Percentiles rank a stretch among this genome's conserved stretches.
Conservation (phyloP, 2,888 invertebrate species). For the Nemotelus nigrinus region DNA sequence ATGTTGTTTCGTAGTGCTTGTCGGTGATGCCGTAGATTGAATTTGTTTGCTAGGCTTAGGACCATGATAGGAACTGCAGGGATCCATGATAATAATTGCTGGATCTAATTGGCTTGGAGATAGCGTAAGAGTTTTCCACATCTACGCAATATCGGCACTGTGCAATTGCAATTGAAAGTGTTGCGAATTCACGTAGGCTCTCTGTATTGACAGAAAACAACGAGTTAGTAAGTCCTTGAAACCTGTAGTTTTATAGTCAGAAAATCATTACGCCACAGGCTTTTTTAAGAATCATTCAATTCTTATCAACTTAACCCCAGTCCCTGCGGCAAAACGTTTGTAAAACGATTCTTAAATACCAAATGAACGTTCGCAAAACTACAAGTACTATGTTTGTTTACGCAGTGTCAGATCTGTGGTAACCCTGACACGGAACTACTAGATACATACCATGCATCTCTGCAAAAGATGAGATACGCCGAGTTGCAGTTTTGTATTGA, state of each 20-base stretch:
- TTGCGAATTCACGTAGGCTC: background rate
- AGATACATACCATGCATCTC: background rate
- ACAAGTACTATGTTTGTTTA: too few relatives aligned
- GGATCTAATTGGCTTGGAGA: constrained; percentile 14
- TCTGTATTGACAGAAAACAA: too few relatives aligned
- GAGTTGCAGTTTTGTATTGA: constrained; percentile 31
- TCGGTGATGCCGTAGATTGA: background rate
- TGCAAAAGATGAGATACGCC: constrained; percentile 18
- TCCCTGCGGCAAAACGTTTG: too few relatives aligned
- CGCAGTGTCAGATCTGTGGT: background rate
- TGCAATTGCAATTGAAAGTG: background rate
- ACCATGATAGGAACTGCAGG: background rate
- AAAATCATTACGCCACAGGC: too few relatives aligned
- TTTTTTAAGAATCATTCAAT: too few relatives aligned
- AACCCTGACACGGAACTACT: background rate
- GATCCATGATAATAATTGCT: constrained; percentile 27
- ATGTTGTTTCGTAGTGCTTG: background rate
- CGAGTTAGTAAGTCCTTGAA: too few relatives aligned
- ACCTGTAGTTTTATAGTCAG: too few relatives aligned
- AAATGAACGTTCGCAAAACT: too few relatives aligned
- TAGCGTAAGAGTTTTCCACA: constrained; percentile 30
- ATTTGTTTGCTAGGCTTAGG: background rate
- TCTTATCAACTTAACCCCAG: too few relatives aligned
- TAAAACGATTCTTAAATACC: too few relatives aligned
- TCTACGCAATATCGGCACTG: constrained; percentile 16